Evolutionary conservation across 2,888 invertebrate genomes (phyloP), one percentile per base, ranked within the genome.

Genomic region (Plebejus argus): DNA sequence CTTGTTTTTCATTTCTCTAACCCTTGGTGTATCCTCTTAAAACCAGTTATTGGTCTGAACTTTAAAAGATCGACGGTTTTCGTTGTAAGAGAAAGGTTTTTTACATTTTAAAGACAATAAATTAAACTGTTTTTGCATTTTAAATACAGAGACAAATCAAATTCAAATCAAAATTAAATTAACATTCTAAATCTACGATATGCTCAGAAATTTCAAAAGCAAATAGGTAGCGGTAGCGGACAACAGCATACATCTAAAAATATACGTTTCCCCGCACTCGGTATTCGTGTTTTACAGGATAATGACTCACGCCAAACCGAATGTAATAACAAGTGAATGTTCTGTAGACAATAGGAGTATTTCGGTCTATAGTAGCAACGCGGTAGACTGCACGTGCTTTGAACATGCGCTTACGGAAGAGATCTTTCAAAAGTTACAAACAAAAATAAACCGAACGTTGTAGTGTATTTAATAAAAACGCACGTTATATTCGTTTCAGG

Each of bases 201-300:
- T 58, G 18, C 20, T 56, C 56, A 56, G 35, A 71, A 72, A 71
- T 72, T 71, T 49, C 39, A 76, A 78, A 78, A 45, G 58, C 70
- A 78, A 79, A 79, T 66, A 61, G 61, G 61, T 61, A 66, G 66
- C 66, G 85, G 83, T 81, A 82, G 85, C 85, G 85, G 84, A 83
- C 81, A 82, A 83, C 81, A 81, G 83, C 86, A 86, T 83, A 84
- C 85, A 86, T 89, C 93, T 93, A 93, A 90, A 92, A 93, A 93
- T 93, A 93, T 86, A 83, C 87, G 83, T 88, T 90, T 91, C 90
- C 86, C 88, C 89, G 88, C 90, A 91, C 87, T 89, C 84, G 83
- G 88, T 85, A 88, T 89, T 89, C 89, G 86, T 86, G 86, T 89
- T 89, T 86, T 87, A 88, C 89, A 91, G 91, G 89, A 91, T 91